Conservation (phyloP, 1,140 invertebrate species). For the Heliothis subflexa region DNA sequence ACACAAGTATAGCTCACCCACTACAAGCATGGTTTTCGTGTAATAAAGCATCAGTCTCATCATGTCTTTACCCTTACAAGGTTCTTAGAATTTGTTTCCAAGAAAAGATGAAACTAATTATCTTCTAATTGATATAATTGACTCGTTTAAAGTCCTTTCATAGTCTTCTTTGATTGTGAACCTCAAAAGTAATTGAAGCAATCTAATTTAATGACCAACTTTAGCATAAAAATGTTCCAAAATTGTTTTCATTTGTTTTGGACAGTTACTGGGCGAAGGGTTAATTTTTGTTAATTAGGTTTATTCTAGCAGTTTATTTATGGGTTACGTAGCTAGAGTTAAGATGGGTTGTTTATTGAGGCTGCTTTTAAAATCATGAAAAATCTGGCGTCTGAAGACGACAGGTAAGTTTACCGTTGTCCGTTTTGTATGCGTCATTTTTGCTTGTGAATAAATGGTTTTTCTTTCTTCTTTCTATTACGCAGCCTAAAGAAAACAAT, state of each 20-base stretch:
- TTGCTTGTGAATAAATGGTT: too few relatives aligned
- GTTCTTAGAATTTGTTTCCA: background rate
- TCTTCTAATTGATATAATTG: conserved; percentile 5
- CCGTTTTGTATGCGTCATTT: too few relatives aligned
- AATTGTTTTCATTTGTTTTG: conserved; percentile 19
- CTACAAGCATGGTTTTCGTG: too few relatives aligned
- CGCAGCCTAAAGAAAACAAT: too few relatives aligned
- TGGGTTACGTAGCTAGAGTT: background rate
- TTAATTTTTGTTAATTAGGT: conserved; percentile 22
- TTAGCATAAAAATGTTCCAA: conserved; percentile 1
- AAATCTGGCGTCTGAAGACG: background rate
- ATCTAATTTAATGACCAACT: conserved; percentile 30
- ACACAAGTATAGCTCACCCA: too few relatives aligned
- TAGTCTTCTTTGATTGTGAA: conserved; percentile 21
- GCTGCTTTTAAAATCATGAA: background rate
- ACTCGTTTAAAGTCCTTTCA: background rate
- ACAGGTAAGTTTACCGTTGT: too few relatives aligned
- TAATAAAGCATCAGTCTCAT: background rate
- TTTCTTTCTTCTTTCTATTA: too few relatives aligned
- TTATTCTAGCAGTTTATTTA: conserved; percentile 17
- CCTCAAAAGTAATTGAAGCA: conserved; percentile 28
- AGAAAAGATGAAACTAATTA: background rate
- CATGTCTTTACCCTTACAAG: background rate
- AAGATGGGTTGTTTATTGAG: background rate
- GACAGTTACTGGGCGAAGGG: conserved; percentile 24